Conservation (phyloP, 2,113 vertebrate genomes). For the Saccopteryx bilineata region DNA sequence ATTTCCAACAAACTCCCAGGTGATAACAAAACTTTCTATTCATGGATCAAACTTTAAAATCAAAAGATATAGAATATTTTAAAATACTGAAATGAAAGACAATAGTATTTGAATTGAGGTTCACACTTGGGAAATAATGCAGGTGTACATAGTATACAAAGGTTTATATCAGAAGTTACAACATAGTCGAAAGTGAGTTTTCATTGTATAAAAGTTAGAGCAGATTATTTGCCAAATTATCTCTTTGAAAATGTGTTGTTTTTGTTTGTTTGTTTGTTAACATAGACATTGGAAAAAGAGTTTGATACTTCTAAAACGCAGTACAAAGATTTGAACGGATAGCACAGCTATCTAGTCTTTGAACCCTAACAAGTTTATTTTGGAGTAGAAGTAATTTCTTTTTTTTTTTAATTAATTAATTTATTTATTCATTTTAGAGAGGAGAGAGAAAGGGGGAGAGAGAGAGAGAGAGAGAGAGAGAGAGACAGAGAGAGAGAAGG, state of each 20-base stretch:
- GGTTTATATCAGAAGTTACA: conserved; percentile 20
- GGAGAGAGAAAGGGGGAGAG: too few relatives aligned
- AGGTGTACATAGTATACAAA: background rate
- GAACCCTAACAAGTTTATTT: background rate
- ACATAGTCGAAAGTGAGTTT: background rate
- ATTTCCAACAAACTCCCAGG: background rate
- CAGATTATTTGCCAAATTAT: background rate
- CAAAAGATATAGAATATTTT: background rate
- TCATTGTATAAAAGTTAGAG: background rate
- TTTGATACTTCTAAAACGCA: background rate
- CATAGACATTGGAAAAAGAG: background rate
- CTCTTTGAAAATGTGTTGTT: background rate
- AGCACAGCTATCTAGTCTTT: background rate
- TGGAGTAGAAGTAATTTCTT: background rate
- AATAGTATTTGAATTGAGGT: background rate
- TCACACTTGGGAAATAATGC: background rate
- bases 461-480: too few relatives aligned
- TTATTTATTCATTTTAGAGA: background rate
- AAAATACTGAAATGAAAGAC: background rate
- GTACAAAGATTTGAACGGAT: background rate
- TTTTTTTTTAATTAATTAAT: background rate
- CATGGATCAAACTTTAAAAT: background rate
- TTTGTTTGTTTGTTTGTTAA: background rate
- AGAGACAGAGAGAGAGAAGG: too few relatives aligned
- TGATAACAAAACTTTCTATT: background rate